A percentile compares a stretch with the other conserved stretches of the same genome.
These are phyloP conservation scores for Nymphalis urticae DNA, from an alignment of 2,888 invertebrate genomes.

Conservation along the genomic window DNA sequence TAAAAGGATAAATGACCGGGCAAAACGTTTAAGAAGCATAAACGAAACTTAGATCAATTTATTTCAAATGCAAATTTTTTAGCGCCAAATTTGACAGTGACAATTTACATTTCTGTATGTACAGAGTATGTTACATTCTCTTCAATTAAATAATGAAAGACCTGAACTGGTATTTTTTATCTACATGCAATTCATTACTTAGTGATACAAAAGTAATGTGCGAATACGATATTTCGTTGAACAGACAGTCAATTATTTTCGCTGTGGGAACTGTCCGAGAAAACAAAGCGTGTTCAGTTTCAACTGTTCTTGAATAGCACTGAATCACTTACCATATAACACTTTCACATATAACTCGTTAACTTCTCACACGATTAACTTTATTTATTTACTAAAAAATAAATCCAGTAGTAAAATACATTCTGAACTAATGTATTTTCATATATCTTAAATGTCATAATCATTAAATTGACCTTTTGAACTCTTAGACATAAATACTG, in stretches of 20 bases:
- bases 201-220: constrained; percentile 41
- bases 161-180: constrained; percentile 7
- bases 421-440: not conserved
- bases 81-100: constrained; percentile 22
- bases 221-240: constrained; percentile 69
- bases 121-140: constrained; percentile 19
- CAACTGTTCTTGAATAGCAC: constrained; percentile 65
- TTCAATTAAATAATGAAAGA: not conserved
- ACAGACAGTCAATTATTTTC: constrained; percentile 76
- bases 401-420: not conserved
- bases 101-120: constrained; percentile 34
- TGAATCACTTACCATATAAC: constrained; percentile 51
- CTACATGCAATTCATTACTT: constrained; percentile 31
- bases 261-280: constrained; percentile 77
- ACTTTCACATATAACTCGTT: constrained; percentile 41
- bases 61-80: constrained; percentile 5
- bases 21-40: constrained; percentile 31
- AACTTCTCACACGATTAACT: constrained; percentile 23
- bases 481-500: no score
- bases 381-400: constrained; percentile 12
- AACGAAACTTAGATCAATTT: constrained; percentile 11
- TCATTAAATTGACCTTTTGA: not conserved
- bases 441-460: not conserved
- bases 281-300: constrained; percentile 78
- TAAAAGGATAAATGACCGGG: constrained; percentile 52